Conservation (phyloP, 2,888 invertebrate species). For the Latrodectus hesperus region DNA sequence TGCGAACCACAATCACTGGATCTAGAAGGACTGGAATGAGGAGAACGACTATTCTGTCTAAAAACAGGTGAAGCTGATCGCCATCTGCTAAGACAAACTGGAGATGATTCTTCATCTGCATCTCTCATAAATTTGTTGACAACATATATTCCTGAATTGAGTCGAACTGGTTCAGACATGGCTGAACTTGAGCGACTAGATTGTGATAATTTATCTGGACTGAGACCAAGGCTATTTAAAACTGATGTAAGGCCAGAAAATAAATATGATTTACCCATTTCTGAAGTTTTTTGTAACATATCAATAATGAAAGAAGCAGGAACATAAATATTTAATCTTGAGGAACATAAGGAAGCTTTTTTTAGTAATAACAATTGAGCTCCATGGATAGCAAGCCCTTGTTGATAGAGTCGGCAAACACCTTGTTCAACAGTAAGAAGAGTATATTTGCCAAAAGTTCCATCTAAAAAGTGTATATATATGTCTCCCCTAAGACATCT, state of each 20-base stretch:
- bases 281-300: slow-evolving; percentile 64
- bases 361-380: slow-evolving; percentile 62
- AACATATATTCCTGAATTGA: slow-evolving; percentile 67
- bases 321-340: slow-evolving; percentile 58
- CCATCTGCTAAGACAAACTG: slow-evolving; percentile 64
- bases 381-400: slow-evolving; percentile 62
- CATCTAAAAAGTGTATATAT: slow-evolving; percentile 56
- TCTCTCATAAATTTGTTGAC: slow-evolving; percentile 60
- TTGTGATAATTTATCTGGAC: slow-evolving; percentile 65
- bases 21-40: slow-evolving; percentile 66
- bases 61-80: slow-evolving; percentile 68
- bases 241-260: slow-evolving; percentile 64
- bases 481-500: slow-evolving; percentile 61
- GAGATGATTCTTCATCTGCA: slow-evolving; percentile 48
- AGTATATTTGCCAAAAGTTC: slow-evolving; percentile 61
- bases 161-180: slow-evolving; percentile 68
- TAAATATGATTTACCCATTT: slow-evolving; percentile 63
- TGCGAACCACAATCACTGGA: slow-evolving; percentile 37
- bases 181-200: slow-evolving; percentile 69
- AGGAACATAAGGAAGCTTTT: slow-evolving; percentile 58
- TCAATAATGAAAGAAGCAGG: slow-evolving; percentile 63
- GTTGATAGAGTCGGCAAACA: slow-evolving; percentile 62
- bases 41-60: slow-evolving; percentile 51
- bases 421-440: slow-evolving; percentile 64
- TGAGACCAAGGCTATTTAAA: slow-evolving; percentile 54